Evolutionary conservation across 2,113 vertebrate species (phyloP).

Genomic region (Calonectris borealis): DNA sequence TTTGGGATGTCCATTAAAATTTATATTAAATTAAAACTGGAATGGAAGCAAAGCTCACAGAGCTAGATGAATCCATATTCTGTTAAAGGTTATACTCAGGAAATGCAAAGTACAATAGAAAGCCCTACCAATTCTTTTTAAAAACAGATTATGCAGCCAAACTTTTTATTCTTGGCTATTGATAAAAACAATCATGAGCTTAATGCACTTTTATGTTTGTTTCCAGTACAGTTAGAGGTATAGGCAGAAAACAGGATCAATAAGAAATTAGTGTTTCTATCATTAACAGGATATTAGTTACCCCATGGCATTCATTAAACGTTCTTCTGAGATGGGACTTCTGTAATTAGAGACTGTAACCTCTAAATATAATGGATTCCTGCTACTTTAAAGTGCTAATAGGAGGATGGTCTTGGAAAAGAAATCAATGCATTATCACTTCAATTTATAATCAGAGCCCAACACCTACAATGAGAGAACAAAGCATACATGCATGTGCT

Average conservation of each 20-base stretch:
- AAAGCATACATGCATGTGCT: background rate
- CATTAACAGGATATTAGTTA: constrained; percentile 44
- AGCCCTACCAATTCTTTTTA: background rate
- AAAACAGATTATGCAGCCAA: background rate
- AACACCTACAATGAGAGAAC: background rate
- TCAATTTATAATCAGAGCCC: background rate
- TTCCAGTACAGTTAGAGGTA: background rate
- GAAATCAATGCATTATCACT: constrained; percentile 4
- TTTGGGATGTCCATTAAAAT: background rate
- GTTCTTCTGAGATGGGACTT: background rate
- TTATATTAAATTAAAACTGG: background rate
- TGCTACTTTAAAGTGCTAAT: background rate
- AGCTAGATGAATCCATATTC: background rate
- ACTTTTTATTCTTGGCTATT: background rate
- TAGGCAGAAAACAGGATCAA: background rate
- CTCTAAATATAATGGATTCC: constrained; percentile 14
- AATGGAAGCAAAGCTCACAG: background rate
- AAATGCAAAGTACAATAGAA: background rate
- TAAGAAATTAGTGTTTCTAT: constrained; percentile 43
- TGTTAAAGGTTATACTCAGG: background rate
- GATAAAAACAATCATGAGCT: background rate
- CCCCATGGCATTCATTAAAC: constrained; percentile 6
- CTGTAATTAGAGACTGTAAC: constrained; percentile 9
- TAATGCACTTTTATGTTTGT: background rate
- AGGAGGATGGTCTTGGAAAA: background rate